Evolutionary conservation across 1,140 invertebrate species (phyloP), one percentile per base, ranked within the genome.

Genomic region (Lasioglossum baleicum): DNA sequence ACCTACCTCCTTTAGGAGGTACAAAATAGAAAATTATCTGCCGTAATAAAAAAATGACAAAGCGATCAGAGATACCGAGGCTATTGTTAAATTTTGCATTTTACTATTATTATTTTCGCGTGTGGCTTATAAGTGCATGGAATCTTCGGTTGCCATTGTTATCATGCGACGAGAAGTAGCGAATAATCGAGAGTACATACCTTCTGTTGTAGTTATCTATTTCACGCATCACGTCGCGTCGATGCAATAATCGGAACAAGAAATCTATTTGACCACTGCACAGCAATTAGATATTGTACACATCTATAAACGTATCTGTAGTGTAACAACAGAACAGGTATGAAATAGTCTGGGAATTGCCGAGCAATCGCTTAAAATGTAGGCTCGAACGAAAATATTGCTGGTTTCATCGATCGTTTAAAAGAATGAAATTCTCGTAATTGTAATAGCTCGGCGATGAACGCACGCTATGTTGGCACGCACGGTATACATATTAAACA

Each of bases 171-270:
- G 51, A 53, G 6, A 53, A 53, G 7, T 15, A 20, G 15, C 56
- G 35, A 61, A 76, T 67, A 76, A 66, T 60, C 48, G 7, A 66
- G 53, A 17, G 20, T 66, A 70, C 42, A 10, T 71, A 2, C 15
- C 56, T 63, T 69, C 13, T n/a, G 3, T 3, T 26, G 6, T 66
- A 75, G 1, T 2, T 26, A 26, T 81, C 65, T 51, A 48, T 76
- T 64, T 35, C 53, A 67, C 66, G 31, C 22, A 76, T 83, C 53
- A 56, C 22, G 13, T 26, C 22, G 2, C 26, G 1, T 26, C 22
- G 2, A 44, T 56, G 26, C 44, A 68, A 22, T 6, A 70, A 66
- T 66, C 48, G 56, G 11, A 80, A 56, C 74, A 40, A 75, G 71
- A 26, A 35, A 78, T 64, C 51, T 51, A 78, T 48, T 26, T 13